Evolutionary conservation across 2,113 vertebrate genomes (phyloP).

Genomic region (Cyprinodon brontotheroides): DNA sequence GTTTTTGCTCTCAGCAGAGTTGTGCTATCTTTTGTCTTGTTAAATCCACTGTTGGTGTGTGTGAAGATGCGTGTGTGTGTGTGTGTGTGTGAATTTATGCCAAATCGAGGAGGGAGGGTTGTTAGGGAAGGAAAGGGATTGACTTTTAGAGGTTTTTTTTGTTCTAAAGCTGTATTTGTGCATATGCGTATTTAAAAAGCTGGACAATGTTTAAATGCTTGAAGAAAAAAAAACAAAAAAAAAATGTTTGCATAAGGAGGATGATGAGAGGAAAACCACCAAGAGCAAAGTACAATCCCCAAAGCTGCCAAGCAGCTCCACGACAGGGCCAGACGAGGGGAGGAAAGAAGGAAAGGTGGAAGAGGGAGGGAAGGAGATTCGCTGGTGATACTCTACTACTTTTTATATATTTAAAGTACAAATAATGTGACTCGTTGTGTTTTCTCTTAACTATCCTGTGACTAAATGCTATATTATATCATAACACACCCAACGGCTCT

Average conservation of each 20-base stretch:
- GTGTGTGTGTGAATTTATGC: conserved; percentile 65
- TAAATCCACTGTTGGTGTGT: conserved; percentile 31
- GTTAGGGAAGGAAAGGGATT: conserved; percentile 75
- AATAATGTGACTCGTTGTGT: conserved; percentile 73
- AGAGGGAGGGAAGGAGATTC: conserved; percentile 49
- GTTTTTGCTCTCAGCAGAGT: conserved; percentile 44
- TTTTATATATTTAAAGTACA: conserved; percentile 73
- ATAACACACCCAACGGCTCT: conserved; percentile 69
- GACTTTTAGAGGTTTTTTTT: conserved; percentile 12
- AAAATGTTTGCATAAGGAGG: conserved; percentile 67
- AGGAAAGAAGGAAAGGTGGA: conserved; percentile 8
- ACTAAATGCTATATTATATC: conserved; percentile 69
- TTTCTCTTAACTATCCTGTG: conserved; percentile 76
- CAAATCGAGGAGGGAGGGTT: conserved; percentile 72
- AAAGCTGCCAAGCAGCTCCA: conserved; percentile 72
- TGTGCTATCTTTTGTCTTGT: conserved; percentile 25
- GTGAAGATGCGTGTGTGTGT: conserved; percentile 21
- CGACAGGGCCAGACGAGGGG: conserved; percentile 60
- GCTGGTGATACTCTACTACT: conserved; percentile 78
- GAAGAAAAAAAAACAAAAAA: conserved; percentile 61
- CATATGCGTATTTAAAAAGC: conserved; percentile 72
- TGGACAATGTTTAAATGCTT: conserved; percentile 79
- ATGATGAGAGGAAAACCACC: conserved; percentile 72
- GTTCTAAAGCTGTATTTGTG: conserved; percentile 31
- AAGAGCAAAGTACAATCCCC: conserved; percentile 83